These are phyloP conservation scores for Thymelicus lineola DNA, from an alignment of 2,888 invertebrate genomes.

Conservation along the genomic window DNA sequence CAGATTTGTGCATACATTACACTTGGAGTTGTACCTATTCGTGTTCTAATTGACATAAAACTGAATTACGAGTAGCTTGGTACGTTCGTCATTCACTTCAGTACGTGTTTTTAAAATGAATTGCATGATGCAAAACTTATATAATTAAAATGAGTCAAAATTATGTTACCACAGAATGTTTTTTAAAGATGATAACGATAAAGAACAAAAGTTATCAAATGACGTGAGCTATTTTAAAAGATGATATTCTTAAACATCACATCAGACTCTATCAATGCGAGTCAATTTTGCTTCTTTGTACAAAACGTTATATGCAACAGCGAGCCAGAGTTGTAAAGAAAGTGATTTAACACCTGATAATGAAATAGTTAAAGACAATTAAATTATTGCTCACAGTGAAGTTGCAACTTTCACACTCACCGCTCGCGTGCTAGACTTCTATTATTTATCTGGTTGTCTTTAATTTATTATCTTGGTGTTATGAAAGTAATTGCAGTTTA, in stretches of 20 bases:
- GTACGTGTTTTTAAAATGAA: background rate
- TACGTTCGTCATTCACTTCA: too few species aligned
- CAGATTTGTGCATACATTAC: conserved; percentile 18
- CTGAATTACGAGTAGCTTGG: too few species aligned
- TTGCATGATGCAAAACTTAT: conserved; percentile 1
- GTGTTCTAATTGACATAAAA: too few species aligned
- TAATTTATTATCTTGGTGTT: conserved; percentile 35
- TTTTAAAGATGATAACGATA: conserved; percentile 15
- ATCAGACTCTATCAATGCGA: background rate
- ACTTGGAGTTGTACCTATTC: too few species aligned
- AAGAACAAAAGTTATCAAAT: conserved; percentile 16
- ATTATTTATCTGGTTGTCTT: conserved; percentile 35
- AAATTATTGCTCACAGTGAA: conserved; percentile 30
- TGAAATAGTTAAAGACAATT: conserved; percentile 20
- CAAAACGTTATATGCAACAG: background rate
- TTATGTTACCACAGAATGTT: conserved; percentile 4
- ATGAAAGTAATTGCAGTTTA: conserved; percentile 37
- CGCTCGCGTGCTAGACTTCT: conserved; percentile 30
- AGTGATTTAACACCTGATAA: conserved; percentile 21
- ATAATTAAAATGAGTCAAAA: conserved; percentile 14
- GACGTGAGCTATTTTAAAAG: conserved; percentile 12
- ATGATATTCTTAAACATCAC: conserved; percentile 7
- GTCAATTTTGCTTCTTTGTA: background rate
- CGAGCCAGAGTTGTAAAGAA: conserved; percentile 1
- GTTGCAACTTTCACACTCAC: conserved; percentile 35